These are phyloP conservation scores for Corythornis vintsioides DNA, from an alignment of 2,113 vertebrate species.

Conservation along the genomic window DNA sequence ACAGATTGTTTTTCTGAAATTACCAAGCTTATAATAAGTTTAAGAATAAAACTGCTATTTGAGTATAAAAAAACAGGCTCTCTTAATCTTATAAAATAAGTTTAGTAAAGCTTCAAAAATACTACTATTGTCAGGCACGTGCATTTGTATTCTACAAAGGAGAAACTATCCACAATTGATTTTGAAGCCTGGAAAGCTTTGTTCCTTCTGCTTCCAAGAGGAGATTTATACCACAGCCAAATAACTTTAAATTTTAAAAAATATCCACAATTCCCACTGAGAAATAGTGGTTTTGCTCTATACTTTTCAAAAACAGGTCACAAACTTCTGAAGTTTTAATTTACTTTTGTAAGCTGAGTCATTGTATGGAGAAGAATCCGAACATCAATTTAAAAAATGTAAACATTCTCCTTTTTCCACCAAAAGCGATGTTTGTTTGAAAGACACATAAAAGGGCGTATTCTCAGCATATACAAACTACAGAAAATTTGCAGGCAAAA, in stretches of 20 bases:
- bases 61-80: background rate
- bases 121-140: background rate
- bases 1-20: background rate
- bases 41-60: background rate
- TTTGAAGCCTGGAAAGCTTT: conserved; percentile 36
- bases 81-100: background rate
- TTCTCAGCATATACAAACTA: background rate
- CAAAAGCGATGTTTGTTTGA: background rate
- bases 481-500: background rate
- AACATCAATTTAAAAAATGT: background rate
- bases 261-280: background rate
- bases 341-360: background rate
- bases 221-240: background rate
- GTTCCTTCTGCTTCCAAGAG: background rate
- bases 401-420: background rate
- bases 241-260: background rate
- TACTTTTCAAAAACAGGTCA: background rate
- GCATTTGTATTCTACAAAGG: background rate
- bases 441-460: background rate
- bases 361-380: background rate
- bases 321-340: background rate
- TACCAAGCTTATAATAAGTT: background rate
- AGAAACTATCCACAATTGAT: background rate
- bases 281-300: background rate
- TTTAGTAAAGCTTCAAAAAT: background rate